Base-by-base conservation (phyloP, 2,113 vertebrate species). In the Hemicordylus capensis region DNA sequence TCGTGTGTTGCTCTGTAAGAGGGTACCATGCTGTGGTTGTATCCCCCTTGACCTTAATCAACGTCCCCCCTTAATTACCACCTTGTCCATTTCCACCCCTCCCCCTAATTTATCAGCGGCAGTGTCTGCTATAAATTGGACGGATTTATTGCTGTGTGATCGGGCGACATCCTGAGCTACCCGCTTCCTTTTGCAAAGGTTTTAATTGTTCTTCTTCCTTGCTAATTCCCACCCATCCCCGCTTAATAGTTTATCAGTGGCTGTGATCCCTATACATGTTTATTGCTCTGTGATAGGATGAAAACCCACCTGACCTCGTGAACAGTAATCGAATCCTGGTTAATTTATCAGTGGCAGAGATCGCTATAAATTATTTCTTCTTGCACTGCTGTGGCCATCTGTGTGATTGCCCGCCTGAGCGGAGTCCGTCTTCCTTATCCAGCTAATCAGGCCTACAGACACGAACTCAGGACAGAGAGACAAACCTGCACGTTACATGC, bases 11-110 rank as follows among this genome's bases (percentile, higher is more conserved):
- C 83, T 67, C 69, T 77, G 75, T 63, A 59, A 85, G 67, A 34
- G 61, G 31, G 44, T 34, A 42, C 7, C 1, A 44, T 4, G 58
- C 56, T 17, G 19, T 14, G 12, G n/a, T 31, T 31, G 70, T 90
- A 81, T 34, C 58, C 87, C 84, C 66, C 81, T 86, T n/a, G n/a
- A n/a, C n/a, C n/a, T n/a, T n/a, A n/a, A n/a, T n/a, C n/a, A n/a
- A n/a, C n/a, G n/a, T n/a, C n/a, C n/a, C n/a, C n/a, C 83, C 84
- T 89, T 87, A 92, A 91, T 90, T 81, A 83, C 87, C 12, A 11
- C 10, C 10, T 39, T 66, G 4, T 19, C 12, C 34, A 39, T 59
- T 2, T 11, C 37, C n/a, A 0, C 42, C 26, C 26, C 76, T 8
- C 17, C 48, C 15, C 0, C 31, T 69, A 70, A 88, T 89, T 87